Evolutionary conservation across 2,797 vertebrate species (phyloP).

Genomic region (Monodelphis domestica): DNA sequence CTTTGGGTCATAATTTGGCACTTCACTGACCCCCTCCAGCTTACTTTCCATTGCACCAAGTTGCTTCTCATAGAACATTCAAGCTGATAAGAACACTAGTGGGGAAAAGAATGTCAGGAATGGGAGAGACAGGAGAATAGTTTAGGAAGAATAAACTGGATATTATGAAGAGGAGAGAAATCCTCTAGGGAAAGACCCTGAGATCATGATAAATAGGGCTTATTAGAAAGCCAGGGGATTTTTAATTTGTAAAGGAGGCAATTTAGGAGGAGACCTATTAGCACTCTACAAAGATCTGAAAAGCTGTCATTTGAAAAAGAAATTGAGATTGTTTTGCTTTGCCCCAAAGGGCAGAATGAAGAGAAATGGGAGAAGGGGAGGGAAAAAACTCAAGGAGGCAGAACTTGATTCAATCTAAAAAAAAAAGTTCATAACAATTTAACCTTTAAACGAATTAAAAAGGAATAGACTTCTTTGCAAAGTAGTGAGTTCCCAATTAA

Average conservation of each 20-base stretch:
- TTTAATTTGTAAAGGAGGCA: neutral
- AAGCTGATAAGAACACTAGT: neutral
- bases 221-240: neutral
- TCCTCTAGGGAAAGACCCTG: neutral
- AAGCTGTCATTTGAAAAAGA: neutral
- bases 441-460: neutral
- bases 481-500: neutral
- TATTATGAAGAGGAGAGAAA: neutral
- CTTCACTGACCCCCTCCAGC: too few species aligned
- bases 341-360: neutral
- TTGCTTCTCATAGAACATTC: neutral
- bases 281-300: too few species aligned
- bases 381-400: neutral
- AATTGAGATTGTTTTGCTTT: neutral
- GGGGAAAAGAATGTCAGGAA: neutral
- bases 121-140: neutral
- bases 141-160: neutral
- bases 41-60: neutral
- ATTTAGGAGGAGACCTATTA: too few species aligned
- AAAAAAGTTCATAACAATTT: neutral
- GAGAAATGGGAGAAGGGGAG: neutral
- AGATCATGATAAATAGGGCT: neutral
- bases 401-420: neutral
- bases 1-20: too few species aligned
- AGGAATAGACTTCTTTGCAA: neutral